phyloP scores from a whole-genome alignment of 2,888 invertebrate genomes.

The Synergus itoensis region DNA sequence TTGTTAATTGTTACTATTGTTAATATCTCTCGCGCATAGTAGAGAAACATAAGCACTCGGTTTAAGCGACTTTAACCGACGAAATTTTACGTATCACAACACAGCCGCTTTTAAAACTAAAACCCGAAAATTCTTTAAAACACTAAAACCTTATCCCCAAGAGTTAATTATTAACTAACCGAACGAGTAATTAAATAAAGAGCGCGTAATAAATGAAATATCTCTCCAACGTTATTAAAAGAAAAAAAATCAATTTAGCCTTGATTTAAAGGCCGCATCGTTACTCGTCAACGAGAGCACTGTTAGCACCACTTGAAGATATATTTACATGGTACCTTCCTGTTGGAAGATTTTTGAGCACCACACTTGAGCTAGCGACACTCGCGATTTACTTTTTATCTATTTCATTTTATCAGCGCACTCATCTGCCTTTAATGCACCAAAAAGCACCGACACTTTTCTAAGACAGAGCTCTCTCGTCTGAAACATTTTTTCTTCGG shows the following conservation, averaged over 20 bases:
- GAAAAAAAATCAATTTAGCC: not conserved
- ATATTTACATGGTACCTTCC: conserved; percentile 23
- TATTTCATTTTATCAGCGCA: conserved; percentile 44
- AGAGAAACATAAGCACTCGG: conserved; percentile 35
- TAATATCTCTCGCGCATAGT: conserved; percentile 20
- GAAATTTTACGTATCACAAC: conserved; percentile 28
- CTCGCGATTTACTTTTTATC: conserved; percentile 39
- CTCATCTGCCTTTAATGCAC: conserved; percentile 42
- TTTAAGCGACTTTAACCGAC: not conserved
- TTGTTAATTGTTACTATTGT: conserved; percentile 4
- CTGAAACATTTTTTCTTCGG: not conserved
- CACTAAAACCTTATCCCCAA: not conserved
- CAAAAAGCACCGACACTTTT: conserved; percentile 40
- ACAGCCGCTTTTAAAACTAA: conserved; percentile 20
- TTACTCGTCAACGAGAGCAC: not conserved
- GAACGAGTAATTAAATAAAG: not conserved
- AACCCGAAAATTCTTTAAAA: not conserved
- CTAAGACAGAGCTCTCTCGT: not conserved
- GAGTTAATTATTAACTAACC: not conserved
- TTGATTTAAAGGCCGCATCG: not conserved
- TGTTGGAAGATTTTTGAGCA: conserved; percentile 41
- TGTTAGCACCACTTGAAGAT: conserved; percentile 25
- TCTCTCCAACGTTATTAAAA: not conserved
- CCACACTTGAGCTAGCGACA: conserved; percentile 43
- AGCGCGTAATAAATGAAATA: not conserved